Conservation (phyloP, 2,888 invertebrate genomes). For the Tenthredo scrophulariae region DNA sequence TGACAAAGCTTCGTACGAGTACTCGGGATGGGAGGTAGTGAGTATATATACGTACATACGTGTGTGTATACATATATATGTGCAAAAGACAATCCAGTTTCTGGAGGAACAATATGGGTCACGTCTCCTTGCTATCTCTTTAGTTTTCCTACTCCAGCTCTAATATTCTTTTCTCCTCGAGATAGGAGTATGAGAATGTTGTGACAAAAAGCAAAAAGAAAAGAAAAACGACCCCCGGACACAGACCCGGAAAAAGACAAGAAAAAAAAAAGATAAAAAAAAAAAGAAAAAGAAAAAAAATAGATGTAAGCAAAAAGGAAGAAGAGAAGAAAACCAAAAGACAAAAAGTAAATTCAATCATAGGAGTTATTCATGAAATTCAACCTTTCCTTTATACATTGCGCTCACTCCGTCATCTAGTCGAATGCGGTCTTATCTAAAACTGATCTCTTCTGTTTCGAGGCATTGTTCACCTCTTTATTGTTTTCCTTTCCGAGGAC, state of each 20-base stretch:
- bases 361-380: constrained; percentile 46
- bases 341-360: constrained; percentile 15
- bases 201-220: not conserved
- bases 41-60: not conserved
- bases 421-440: constrained; percentile 45
- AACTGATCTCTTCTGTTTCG: constrained; percentile 47
- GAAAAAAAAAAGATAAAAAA: not conserved
- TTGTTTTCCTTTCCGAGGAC: constrained; percentile 47
- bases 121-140: constrained; percentile 49
- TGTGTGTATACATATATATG: not conserved
- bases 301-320: not conserved
- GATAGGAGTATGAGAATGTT: not conserved
- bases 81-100: constrained; percentile 46
- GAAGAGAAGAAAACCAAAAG: not conserved
- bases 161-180: constrained; percentile 27
- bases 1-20: constrained; percentile 43
- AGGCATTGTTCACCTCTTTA: constrained; percentile 41
- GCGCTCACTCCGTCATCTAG: constrained; percentile 11
- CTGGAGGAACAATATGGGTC: constrained; percentile 43
- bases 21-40: not conserved
- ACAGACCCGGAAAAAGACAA: not conserved
- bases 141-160: constrained; percentile 32
- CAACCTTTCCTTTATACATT: not conserved
- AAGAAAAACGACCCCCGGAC: not conserved
- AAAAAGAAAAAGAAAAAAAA: not conserved